phyloP scores from a whole-genome alignment of 2,113 vertebrate species.

The Glaucomys volans region DNA sequence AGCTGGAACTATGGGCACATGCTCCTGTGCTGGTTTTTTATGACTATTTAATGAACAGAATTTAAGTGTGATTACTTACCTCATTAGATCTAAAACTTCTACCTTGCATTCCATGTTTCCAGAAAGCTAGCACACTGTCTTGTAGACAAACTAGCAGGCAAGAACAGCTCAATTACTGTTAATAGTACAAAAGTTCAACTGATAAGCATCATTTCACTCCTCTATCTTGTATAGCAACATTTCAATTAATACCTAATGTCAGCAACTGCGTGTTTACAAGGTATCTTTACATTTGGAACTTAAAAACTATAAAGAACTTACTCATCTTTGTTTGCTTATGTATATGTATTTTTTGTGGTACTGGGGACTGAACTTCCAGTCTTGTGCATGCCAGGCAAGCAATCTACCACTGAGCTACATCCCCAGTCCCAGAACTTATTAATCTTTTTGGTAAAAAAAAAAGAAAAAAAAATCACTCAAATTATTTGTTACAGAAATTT shows the following conservation, averaged over 20 bases:
- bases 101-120: slow-evolving; percentile 99
- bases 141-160: slow-evolving; percentile 95
- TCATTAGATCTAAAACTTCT: slow-evolving; percentile 98
- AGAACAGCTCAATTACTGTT: slow-evolving; percentile 78
- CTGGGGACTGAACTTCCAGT: neutral
- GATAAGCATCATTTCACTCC: slow-evolving; percentile 57
- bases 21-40: neutral
- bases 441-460: too few species aligned
- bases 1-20: neutral
- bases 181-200: slow-evolving; percentile 61
- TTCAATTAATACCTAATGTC: neutral
- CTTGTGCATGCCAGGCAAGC: neutral
- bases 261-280: neutral
- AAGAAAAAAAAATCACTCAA: too few species aligned
- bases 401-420: neutral
- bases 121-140: slow-evolving; percentile 98
- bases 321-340: neutral
- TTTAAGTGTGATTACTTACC: slow-evolving; percentile 86
- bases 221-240: neutral
- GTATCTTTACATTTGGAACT: slow-evolving; percentile 26
- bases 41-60: neutral
- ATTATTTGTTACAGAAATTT: neutral
- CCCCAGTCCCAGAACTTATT: neutral
- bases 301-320: neutral
- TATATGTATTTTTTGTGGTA: neutral